Evolutionary conservation across 2,797 vertebrate genomes (phyloP), one percentile per base, ranked within the genome.

Genomic region (Schizopygopsis pylzovi): DNA sequence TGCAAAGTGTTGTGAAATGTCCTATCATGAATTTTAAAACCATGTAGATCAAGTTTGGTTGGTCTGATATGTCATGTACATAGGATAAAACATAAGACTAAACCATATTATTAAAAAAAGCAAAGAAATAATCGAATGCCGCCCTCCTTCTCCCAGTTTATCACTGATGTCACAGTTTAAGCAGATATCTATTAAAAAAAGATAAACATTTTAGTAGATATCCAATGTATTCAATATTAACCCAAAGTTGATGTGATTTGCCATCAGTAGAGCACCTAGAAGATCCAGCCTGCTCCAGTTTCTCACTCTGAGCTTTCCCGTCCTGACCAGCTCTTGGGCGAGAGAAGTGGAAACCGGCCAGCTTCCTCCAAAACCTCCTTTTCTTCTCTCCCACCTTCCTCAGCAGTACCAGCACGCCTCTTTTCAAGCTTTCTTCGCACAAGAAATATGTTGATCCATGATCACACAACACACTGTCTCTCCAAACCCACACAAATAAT

Each of bases 161-260:
- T 72, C 41, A 6, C 70, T 3, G 2, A 45, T 45, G 22, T 71
- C 6, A 6, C 43, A 13, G 2, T 43, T 45, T 15, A 1, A 45
- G 70, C 41, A 72, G 20, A 72, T 72, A 12, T 45, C 70, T 72
- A n/a, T 43, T n/a, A 43, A 71, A 71, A 28, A 72, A 33, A 72
- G 22, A 54, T 54, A 54, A 2, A 18, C 0, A 54, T 54, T 54
- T 54, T 54, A 54, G 18, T 54, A 20, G 45, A 47, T 37, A 28
- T 41, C 9, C 67, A 70, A 47, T 47, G 45, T 47, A 47, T 12
- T 43, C 8, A 43, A 4, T 47, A 22, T 6, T 25, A 0, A 70
- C 37, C 11, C 6, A 41, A 70, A 10, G 18, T 1, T 70, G 4
- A 20, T 11, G 67, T 11, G 67, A 41, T 41, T 70, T 70, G 41